A percentile compares a stretch with the other conserved stretches of the same genome.
These are phyloP conservation scores for Monopterus albus DNA, from an alignment of 2,113 vertebrate species.

Conservation along the genomic window DNA sequence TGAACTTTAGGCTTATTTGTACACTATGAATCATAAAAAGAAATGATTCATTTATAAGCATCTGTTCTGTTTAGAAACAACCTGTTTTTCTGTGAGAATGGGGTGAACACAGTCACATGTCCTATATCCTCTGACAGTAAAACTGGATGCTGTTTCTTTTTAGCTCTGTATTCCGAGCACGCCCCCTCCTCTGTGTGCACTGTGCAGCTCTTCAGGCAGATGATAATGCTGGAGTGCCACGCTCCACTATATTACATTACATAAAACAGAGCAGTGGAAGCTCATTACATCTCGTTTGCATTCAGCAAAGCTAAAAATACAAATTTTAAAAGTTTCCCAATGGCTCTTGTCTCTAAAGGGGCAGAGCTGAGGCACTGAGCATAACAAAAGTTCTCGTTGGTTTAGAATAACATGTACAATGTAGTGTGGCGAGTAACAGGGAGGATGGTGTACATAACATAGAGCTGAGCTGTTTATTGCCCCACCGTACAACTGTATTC, in stretches of 20 bases:
- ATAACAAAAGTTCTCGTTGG: conserved; percentile 14
- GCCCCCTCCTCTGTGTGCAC: conserved; percentile 21
- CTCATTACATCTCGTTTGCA: conserved; percentile 68
- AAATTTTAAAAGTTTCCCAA: conserved; percentile 62
- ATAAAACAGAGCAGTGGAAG: conserved; percentile 61
- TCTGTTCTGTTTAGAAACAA: conserved; percentile 31
- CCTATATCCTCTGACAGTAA: conserved; percentile 18
- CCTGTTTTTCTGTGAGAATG: not conserved
- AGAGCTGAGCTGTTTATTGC: not conserved
- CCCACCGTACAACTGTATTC: too few species aligned
- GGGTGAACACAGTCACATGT: conserved; percentile 23
- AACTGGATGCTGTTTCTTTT: conserved; percentile 16
- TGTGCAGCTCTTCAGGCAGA: conserved; percentile 48
- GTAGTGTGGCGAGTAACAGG: conserved; percentile 18
- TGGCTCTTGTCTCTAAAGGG: conserved; percentile 64
- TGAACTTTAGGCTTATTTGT: conserved; percentile 28
- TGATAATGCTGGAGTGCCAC: conserved; percentile 48
- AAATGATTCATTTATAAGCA: conserved; percentile 55
- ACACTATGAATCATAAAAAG: conserved; percentile 51
- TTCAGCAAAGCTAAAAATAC: conserved; percentile 72
- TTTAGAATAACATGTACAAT: conserved; percentile 30
- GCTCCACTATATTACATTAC: conserved; percentile 62
- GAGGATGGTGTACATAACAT: not conserved
- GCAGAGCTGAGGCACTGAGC: conserved; percentile 29
- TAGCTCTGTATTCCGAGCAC: conserved; percentile 45